These are phyloP conservation scores for Choristoneura rosaceana DNA, from an alignment of 2,888 invertebrate genomes.

Conservation along the genomic window DNA sequence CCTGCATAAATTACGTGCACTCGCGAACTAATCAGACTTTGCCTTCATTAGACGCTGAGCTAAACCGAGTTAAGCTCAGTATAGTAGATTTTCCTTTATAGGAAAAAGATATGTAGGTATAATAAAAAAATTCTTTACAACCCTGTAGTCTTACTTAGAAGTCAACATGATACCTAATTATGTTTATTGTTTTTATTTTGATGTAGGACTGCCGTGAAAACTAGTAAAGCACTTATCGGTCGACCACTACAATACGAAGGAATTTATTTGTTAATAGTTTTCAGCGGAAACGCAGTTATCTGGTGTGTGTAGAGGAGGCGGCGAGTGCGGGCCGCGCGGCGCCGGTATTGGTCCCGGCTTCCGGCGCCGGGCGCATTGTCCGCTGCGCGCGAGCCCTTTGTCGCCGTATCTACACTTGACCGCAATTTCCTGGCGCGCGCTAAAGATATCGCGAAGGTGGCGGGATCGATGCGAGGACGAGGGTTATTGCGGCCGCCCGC, in stretches of 20 bases:
- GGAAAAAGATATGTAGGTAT: too few relatives aligned
- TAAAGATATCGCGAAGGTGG: constrained; percentile 15
- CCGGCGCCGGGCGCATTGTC: constrained; percentile 1
- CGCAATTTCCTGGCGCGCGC: constrained; percentile 23
- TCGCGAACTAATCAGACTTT: not conserved
- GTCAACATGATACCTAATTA: too few relatives aligned
- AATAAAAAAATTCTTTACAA: too few relatives aligned
- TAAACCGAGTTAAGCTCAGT: not conserved
- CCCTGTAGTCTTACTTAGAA: too few relatives aligned
- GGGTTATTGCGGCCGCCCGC: constrained; percentile 15
- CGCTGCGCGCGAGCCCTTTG: constrained; percentile 22
- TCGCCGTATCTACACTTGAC: constrained; percentile 32
- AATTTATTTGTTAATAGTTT: not conserved
- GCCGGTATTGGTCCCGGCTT: not conserved
- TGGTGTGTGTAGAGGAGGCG: not conserved
- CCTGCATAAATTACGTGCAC: constrained; percentile 16
- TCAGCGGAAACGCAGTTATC: not conserved
- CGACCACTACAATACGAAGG: too few relatives aligned
- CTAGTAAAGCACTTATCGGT: too few relatives aligned
- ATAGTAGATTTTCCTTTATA: not conserved
- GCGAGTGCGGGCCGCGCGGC: not conserved
- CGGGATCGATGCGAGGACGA: constrained; percentile 29
- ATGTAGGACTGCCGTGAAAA: too few relatives aligned
- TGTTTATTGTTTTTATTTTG: too few relatives aligned
- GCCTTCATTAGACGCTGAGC: not conserved